Evolutionary conservation across 2,113 vertebrate genomes (phyloP).

Genomic region (Aphelocoma coerulescens): DNA sequence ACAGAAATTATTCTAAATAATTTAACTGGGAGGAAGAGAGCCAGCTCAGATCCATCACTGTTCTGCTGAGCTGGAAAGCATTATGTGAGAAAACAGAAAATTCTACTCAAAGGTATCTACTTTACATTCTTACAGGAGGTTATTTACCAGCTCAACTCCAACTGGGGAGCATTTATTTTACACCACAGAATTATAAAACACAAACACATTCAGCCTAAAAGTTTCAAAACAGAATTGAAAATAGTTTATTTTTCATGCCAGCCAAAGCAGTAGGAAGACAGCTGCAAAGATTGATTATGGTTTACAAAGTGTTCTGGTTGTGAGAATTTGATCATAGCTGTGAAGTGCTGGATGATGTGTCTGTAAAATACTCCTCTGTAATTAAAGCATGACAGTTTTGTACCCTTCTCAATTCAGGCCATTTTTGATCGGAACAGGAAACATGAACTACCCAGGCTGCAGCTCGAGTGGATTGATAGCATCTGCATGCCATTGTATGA

Average conservation of each 20-base stretch:
- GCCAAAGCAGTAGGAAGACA: conserved; percentile 19
- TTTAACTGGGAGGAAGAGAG: neutral
- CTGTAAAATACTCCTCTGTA: conserved; percentile 37
- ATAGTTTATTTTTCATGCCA: conserved; percentile 48
- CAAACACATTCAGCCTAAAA: conserved; percentile 51
- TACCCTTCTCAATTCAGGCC: conserved; percentile 78
- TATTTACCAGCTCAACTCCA: neutral
- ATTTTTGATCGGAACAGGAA: conserved; percentile 99
- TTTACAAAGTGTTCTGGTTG: conserved; percentile 48
- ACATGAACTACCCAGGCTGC: conserved; percentile 92
- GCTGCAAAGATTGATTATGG: conserved; percentile 26
- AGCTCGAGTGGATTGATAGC: conserved; percentile 97
- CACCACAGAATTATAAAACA: conserved; percentile 45
- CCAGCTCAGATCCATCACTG: neutral
- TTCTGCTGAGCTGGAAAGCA: neutral
- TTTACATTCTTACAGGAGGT: conserved; percentile 10
- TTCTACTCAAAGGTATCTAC: neutral
- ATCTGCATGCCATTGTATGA: conserved; percentile 95
- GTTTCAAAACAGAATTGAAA: conserved; percentile 50
- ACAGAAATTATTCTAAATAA: neutral
- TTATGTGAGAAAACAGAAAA: neutral
- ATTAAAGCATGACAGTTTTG: conserved; percentile 43
- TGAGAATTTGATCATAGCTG: conserved; percentile 39
- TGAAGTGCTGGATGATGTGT: conserved; percentile 23
- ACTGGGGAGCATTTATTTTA: conserved; percentile 29